Evolutionary conservation across 2,888 invertebrate species (phyloP), one percentile per base, ranked within the genome.

Genomic region (Timema podura): DNA sequence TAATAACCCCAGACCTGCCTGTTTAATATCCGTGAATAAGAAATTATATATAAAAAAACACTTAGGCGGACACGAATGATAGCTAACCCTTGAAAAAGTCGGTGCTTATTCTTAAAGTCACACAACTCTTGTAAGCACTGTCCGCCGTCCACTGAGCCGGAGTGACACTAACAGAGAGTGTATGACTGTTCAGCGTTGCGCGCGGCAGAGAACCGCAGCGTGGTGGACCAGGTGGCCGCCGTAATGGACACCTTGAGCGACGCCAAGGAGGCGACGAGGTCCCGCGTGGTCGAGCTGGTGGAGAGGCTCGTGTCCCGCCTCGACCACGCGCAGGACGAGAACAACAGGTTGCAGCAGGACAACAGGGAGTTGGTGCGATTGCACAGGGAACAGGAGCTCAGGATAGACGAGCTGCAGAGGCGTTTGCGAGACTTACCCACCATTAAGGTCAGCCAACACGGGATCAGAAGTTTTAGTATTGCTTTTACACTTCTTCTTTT

Each of bases 201-300:
- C 51, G 51, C 3, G n/a, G 44, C 61, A 1, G 61, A 3, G 30
- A 16, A 30, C 57, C 57, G 9, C 57, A 71, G 47, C 48, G 77
- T 77, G n/a, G 77, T 78, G 59, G 77, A 78, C 54, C 77, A 78
- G 74, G 77, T 78, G 65, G 78, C 77, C 1, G 77, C 77, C 8
- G 78, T 78, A 5, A 74, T 79, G 68, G 77, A 77, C 57, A 77
- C 77, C 6, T 71, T 78, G 48, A 76, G 76, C 68, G 77, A 77
- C 61, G 77, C 76, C 44, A 77, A 77, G 73, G 78, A 78, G 72
- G 74, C 77, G 13, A 77, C 77, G 44, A 71, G 77, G 45, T 75
- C 76, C 54, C 75, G 76, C 46, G 78, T 79, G 51, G 76, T 78
- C 6, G 75, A 74, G 16, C 75, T 78, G 66, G 78, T 78, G 15